Percentiles rank a stretch among this genome's conserved stretches.
These are phyloP conservation scores for Idaea dimidiata DNA, from an alignment of 2,888 invertebrate genomes.

Conservation along the genomic window DNA sequence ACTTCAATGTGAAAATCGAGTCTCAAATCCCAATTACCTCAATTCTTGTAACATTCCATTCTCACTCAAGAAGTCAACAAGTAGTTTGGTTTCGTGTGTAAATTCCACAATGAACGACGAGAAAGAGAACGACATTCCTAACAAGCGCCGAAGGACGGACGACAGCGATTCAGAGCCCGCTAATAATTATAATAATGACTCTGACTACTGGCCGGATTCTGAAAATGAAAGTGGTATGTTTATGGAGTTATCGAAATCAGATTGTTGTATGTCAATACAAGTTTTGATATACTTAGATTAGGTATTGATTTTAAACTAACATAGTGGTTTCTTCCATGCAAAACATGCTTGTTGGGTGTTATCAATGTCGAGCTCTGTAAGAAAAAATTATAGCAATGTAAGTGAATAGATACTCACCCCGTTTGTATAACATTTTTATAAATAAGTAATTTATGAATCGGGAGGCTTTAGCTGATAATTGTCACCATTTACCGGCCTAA, in stretches of 20 bases:
- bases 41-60: constrained; percentile 16
- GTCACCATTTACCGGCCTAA: too few species aligned
- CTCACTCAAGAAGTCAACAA: constrained; percentile 11
- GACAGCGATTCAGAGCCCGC: constrained; percentile 52
- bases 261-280: constrained; percentile 4
- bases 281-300: too few species aligned
- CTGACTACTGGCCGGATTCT: constrained; percentile 68
- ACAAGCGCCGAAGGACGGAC: constrained; percentile 59
- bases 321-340: too few species aligned
- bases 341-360: too few species aligned
- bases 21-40: background rate
- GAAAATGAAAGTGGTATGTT: constrained; percentile 56
- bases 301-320: too few species aligned
- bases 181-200: constrained; percentile 51
- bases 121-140: constrained; percentile 50
- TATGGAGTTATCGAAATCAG: background rate
- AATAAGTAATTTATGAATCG: too few species aligned
- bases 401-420: too few species aligned
- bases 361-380: too few species aligned
- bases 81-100: constrained; percentile 13
- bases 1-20: background rate
- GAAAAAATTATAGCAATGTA: too few species aligned
- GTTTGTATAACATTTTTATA: too few species aligned
- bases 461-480: too few species aligned
- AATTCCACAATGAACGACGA: constrained; percentile 60